A percentile compares a stretch with the other conserved stretches of the same genome.
phyloP scores from a whole-genome alignment of 1,140 invertebrate species.

The Bombus fervidus region DNA sequence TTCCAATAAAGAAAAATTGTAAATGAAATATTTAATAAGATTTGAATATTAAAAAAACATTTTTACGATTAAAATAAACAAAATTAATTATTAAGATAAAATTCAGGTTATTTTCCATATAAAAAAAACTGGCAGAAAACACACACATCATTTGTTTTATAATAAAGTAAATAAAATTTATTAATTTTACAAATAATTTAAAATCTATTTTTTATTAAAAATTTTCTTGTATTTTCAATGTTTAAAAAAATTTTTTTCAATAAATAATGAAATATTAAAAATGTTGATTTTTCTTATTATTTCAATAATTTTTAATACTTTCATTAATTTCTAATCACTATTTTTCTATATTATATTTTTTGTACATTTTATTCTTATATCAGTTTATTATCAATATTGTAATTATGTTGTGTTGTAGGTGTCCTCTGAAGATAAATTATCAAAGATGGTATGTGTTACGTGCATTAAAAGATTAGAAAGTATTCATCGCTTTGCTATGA shows the following conservation, averaged over 20 bases:
- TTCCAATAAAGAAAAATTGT: background rate
- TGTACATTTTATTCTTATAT: background rate
- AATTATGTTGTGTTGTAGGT: conserved; percentile 73
- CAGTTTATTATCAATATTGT: background rate
- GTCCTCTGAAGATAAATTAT: conserved; percentile 82
- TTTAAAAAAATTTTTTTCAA: background rate
- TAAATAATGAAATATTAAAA: background rate
- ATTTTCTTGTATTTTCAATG: background rate
- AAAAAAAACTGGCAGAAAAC: background rate
- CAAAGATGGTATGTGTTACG: conserved; percentile 83
- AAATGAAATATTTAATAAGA: background rate
- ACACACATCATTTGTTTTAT: background rate
- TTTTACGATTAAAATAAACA: background rate
- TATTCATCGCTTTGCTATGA: conserved; percentile 84
- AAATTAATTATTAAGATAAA: background rate
- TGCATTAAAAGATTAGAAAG: conserved; percentile 83
- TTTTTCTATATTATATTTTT: background rate
- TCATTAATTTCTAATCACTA: background rate
- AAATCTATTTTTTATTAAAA: background rate
- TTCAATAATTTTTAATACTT: background rate
- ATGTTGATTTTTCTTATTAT: background rate
- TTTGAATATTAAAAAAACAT: background rate
- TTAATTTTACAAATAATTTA: conserved; percentile 10
- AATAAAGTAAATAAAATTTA: conserved; percentile 2
- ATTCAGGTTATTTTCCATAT: conserved; percentile 2